Percentiles rank a stretch among this genome's conserved stretches.
These are phyloP conservation scores for Spatulosminthurus flaviceps DNA, from an alignment of 2,888 invertebrate genomes.

Conservation along the genomic window DNA sequence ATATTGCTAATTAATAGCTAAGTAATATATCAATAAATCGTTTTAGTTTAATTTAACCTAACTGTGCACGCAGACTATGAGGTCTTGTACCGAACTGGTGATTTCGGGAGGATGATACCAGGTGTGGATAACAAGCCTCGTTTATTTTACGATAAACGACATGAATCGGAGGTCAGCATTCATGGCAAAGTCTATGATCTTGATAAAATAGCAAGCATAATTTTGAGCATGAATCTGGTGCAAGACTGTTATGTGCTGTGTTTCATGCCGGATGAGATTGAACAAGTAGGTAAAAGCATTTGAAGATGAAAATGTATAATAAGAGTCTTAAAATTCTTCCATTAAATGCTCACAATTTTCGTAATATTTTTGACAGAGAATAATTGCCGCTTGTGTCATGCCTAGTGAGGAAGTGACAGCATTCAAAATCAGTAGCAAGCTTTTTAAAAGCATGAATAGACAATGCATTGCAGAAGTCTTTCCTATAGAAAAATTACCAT, in stretches of 20 bases:
- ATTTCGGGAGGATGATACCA: conserved; percentile 54
- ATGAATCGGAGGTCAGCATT: conserved; percentile 77
- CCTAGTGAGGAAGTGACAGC: not conserved
- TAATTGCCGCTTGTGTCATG: not conserved
- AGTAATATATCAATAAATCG: too few species aligned
- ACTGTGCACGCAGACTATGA: not conserved
- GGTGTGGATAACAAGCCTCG: conserved; percentile 44
- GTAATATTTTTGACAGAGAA: not conserved
- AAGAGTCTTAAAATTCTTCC: too few species aligned
- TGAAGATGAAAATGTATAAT: not conserved
- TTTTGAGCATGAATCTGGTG: not conserved
- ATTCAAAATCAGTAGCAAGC: not conserved
- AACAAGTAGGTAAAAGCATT: conserved; percentile 65
- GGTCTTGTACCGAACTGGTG: conserved; percentile 56
- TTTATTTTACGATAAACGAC: conserved; percentile 53
- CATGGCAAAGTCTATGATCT: conserved; percentile 70
- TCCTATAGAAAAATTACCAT: not conserved
- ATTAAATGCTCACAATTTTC: too few species aligned
- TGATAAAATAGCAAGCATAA: not conserved
- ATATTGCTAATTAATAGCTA: too few species aligned
- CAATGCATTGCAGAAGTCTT: not conserved
- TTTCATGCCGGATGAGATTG: conserved; percentile 72
- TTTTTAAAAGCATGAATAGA: not conserved
- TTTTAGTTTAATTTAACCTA: not conserved
- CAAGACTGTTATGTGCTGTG: not conserved